Base-by-base conservation (phyloP, 2,888 invertebrate genomes). In the Anoncus sp. region DNA sequence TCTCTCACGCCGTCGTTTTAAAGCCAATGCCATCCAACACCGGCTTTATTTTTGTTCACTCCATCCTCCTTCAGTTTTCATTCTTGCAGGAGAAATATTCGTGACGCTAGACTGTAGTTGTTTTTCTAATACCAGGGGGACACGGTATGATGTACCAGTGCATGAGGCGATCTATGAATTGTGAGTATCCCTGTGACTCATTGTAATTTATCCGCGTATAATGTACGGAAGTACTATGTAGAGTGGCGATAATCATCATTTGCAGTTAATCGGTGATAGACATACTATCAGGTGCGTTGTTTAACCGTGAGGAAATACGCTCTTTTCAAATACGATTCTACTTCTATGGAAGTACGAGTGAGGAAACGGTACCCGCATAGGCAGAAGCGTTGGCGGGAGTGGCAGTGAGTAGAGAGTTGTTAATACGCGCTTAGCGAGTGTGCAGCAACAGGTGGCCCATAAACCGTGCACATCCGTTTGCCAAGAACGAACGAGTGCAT, bases 401-500 rank as follows among this genome's bases (percentile, higher is more conserved):
- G 59, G 53, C 51, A 47, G 60, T 20, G 53, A 57, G 75, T 77
- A 65, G 70, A 79, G 82, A 79, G 73, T 83, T 81, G 81, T 82
- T 85, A 85, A 86, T 85, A 87, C 85, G 83, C 84, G 85, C 83
- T 90, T 87, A 86, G 86, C 90, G 87, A 88, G 75, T 72, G 71
- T 71, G 71, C 71, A 67, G 89, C 90, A 91, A 91, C 91, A 91
- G 90, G 90, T 91, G 90, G 90, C 88, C 90, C 88, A 90, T 91
- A 90, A 90, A 91, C 86, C 88, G 86, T 87, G 88, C 90, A 90
- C 90, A 88, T 90, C 90, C 90, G 90, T 89, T 90, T 91, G 90
- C 90, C 91, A 90, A 89, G 89, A 89, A 88, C 90, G 90, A 91
- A 91, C 89, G 89, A 91, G 90, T 91, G 90, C 87, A 90, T 90